Evolutionary conservation across 2,888 invertebrate species (phyloP), one percentile per base, ranked within the genome.

Genomic region (Yponomeuta sedellus): DNA sequence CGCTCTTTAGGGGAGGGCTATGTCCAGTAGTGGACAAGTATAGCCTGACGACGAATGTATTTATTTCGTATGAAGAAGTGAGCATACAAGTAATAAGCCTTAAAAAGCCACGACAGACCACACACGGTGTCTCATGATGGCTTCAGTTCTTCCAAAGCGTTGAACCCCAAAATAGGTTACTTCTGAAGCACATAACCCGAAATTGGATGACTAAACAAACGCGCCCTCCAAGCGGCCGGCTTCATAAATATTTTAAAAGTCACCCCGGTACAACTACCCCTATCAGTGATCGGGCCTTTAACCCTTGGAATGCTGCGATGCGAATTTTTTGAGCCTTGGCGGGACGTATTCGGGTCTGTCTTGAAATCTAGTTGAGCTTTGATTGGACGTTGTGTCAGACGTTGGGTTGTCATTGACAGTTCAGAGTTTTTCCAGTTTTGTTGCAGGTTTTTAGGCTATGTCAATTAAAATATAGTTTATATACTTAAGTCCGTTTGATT

Each of bases 221-320:
- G 77, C 77, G 80, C 83, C 79, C 79, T 78, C 81, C 77, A 76
- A 75, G 39, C 56, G 28, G 64, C 25, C 75, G 76, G 79, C 80
- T 83, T 88, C 88, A 86, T 91, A 91, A 91, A 90, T 91, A 91
- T 89, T 90, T 89, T 86, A 91, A 91, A 86, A 87, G 77, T 79
- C 80, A 77, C 78, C 79, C 74, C 73, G 20, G 34, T 71, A 73
- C 72, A 77, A 85, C 81, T 86, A 86, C 83, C 82, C 81, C 78
- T 85, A 87, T 86, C 86, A 77, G 77, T 85, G 85, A 86, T 83
- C 85, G 84, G 79, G 34, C 66, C 61, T 66, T 86, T 86, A 86
- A 86, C 87, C 88, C 87, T 77, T 75, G 76, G 81, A 81, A 79
- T 77, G 69, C 73, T 75, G 76, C 74, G 56, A 59, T 75, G 83